phyloP scores from a whole-genome alignment of 1,140 invertebrate species.

The Euwallacea similis region DNA sequence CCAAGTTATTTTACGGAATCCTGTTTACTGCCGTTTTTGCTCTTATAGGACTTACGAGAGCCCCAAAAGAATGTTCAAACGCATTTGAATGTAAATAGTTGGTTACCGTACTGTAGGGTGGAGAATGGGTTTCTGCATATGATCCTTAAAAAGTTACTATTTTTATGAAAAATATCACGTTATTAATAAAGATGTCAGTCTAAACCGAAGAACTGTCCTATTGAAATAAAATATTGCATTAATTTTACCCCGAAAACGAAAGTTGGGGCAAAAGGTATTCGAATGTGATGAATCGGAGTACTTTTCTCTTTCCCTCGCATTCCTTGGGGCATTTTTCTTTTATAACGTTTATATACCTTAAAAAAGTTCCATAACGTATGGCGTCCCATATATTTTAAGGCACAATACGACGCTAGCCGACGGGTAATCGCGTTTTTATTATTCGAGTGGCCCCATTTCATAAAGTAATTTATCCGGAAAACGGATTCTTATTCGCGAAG shows the following conservation, averaged over 20 bases:
- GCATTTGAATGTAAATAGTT: background rate
- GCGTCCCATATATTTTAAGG: background rate
- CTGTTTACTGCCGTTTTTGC: conserved; percentile 22
- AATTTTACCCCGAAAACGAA: conserved; percentile 23
- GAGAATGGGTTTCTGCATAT: background rate
- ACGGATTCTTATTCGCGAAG: no score
- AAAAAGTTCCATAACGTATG: background rate
- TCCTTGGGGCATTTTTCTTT: conserved; percentile 2
- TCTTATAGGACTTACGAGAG: conserved; percentile 16
- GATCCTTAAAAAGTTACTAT: background rate
- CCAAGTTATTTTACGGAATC: conserved; percentile 26
- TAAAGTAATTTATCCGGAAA: no score
- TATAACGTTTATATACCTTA: background rate
- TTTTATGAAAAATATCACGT: conserved; percentile 15
- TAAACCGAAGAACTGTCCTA: conserved; percentile 23
- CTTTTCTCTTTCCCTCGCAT: conserved; percentile 10
- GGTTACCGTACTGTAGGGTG: conserved; percentile 6
- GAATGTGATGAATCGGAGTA: conserved; percentile 24
- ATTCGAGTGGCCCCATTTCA: no score
- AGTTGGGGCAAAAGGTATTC: conserved; percentile 18
- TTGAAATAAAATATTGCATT: conserved; percentile 26
- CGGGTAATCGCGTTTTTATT: no score
- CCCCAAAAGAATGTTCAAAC: conserved; percentile 12
- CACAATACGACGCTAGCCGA: no score
- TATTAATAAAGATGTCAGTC: conserved; percentile 26